Evolutionary conservation across 2,113 vertebrate genomes (phyloP), one percentile per base, ranked within the genome.

Genomic region (Phyllopteryx taeniolatus): DNA sequence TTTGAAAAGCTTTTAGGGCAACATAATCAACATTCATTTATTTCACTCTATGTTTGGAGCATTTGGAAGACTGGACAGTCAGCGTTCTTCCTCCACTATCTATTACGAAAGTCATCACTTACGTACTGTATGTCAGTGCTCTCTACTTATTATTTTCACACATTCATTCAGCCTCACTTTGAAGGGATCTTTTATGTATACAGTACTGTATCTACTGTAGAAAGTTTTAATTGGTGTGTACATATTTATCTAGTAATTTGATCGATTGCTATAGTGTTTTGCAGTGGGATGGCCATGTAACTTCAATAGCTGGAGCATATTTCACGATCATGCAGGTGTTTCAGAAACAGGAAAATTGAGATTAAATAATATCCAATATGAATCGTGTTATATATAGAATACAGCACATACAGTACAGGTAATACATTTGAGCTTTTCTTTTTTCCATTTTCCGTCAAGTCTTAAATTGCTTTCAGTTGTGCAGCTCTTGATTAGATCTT

Each of bases 301-400:
- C 1, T n/a, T 56, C n/a, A 56, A 56, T 4, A 27, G 20, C 10
- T 56, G 54, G n/a, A 56, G 22, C 54, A 56, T 56, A 8, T 53
- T 12, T 69, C 67, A 53, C 20, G 7, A 77, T 75, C 22, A 69
- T 60, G 51, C 63, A 78, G 42, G 54, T 67, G 72, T 60, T 74
- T 75, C 54, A 70, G 62, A 74, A 68, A 77, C 10, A 46, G 66
- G 22, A 31, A 73, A 64, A 39, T 5, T 72, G 56, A 61, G 71
- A 70, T 31, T 20, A 59, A 56, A 56, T 14, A 5, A 59, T 54
- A 51, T 51, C 17, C 17, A 51, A 19, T 22, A 56, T 66, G 31
- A 69, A 70, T 67, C 35, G 31, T 47, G 22, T 59, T 72, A 72
- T n/a, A 74, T 27, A 27, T 71, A 22, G 31, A 68, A 53, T 53